Base-by-base conservation (phyloP, 2,113 vertebrate genomes). In the Nerophis ophidion region DNA sequence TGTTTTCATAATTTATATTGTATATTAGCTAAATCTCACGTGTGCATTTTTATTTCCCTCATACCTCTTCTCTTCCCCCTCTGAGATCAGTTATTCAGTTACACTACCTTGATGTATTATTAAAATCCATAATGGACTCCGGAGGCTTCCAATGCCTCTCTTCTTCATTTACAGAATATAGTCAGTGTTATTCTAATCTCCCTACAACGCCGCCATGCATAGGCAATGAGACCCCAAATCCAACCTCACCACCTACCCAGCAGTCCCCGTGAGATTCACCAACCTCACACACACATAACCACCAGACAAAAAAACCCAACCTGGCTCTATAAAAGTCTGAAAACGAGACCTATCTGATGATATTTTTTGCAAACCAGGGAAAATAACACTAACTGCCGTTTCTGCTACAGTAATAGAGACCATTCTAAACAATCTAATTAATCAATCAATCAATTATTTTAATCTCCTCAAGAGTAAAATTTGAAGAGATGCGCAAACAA, bases 91-190 rank as follows among this genome's bases (percentile, higher is more conserved):
- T 97, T 97, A 97, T 95, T 97, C 94, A 93, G 93, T 97, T 98
- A 95, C 93, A 93, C 92, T 92, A 96, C 94, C 95, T 99, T 99
- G 95, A 98, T 99, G 95, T 99, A 95, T 99, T 98, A 99, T 98
- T 98, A 97, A 99, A 97, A 95, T 94, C 93, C 93, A 94, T 99
- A 99, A 98, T 95, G 94, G 95, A 93, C 95, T 99, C 96, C 91
- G 80, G 96, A 95, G 95, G 92, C 90, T 91, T 93, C 90, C 88
- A 89, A 91, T 93, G 93, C 91, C 93, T 93, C 93, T 94, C 92
- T 90, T 89, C 94, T 95, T 97, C 94, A 95, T 99, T 98, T 98
- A 97, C 95, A 96, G 95, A 97, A 95, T 93, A 94, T 92, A 93
- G 94, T 94, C 92, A 91, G 87, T 98, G 95, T 97, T 97, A 94